Conservation (phyloP, 2,797 vertebrate genomes). For the Liasis olivaceus region DNA sequence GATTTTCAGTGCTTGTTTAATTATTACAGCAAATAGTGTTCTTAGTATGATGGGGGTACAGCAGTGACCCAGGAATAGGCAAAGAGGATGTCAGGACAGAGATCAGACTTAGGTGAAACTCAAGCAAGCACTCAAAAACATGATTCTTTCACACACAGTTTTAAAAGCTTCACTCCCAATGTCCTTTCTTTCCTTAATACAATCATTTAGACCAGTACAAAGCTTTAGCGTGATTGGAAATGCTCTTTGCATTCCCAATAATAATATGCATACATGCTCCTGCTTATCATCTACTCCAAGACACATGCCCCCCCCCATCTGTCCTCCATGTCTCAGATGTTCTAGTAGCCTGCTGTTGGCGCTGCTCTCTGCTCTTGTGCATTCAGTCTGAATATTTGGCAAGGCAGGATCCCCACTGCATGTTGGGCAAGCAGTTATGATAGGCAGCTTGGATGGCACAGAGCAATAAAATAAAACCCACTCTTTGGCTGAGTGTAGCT, state of each 20-base stretch:
- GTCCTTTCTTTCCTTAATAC: neutral
- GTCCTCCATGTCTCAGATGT: neutral
- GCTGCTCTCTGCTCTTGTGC: neutral
- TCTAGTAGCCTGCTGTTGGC: neutral
- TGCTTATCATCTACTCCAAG: neutral
- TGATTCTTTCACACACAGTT: neutral
- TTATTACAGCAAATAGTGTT: neutral
- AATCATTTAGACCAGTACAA: neutral
- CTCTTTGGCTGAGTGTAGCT: neutral
- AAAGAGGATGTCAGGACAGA: neutral
- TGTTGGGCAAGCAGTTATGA: neutral
- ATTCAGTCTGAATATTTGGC: neutral
- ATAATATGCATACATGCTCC: neutral
- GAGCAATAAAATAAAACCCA: neutral
- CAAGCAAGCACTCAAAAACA: neutral
- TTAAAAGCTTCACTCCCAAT: neutral
- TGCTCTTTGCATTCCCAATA: neutral
- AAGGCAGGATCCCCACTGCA: neutral
- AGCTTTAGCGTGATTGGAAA: neutral
- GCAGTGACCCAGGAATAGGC: neutral
- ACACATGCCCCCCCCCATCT: neutral
- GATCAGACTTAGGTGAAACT: neutral
- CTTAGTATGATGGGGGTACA: neutral
- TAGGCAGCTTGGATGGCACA: neutral
- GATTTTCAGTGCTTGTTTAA: neutral